These are phyloP conservation scores for Eilema caniola DNA, from an alignment of 2,888 invertebrate species.

Conservation along the genomic window DNA sequence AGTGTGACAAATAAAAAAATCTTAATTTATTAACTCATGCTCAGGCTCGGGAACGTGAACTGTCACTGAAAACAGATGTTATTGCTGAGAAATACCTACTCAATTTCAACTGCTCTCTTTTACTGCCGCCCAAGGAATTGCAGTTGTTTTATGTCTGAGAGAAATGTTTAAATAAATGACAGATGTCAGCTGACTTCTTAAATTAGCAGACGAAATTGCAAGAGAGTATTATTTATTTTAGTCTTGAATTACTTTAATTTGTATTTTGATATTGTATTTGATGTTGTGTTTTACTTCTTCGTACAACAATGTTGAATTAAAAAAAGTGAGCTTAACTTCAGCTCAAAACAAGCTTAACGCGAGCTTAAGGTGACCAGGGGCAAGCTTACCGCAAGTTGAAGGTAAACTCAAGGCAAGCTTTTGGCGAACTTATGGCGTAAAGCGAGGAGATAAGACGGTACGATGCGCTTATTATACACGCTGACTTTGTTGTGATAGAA, in stretches of 20 bases:
- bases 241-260: conserved; percentile 6
- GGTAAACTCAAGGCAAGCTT: too few relatives aligned
- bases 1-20: conserved; percentile 17
- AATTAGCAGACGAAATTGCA: conserved; percentile 34
- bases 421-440: background rate
- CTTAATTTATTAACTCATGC: conserved; percentile 26
- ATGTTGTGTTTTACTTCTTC: background rate
- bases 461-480: too few relatives aligned
- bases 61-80: conserved; percentile 48
- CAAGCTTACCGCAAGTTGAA: too few relatives aligned
- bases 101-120: conserved; percentile 36
- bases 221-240: conserved; percentile 14
- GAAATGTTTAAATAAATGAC: conserved; percentile 46
- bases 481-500: too few relatives aligned
- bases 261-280: background rate
- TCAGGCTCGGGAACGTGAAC: conserved; percentile 23
- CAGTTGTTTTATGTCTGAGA: conserved; percentile 50
- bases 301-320: too few relatives aligned
- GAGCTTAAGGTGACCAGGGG: too few relatives aligned
- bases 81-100: conserved; percentile 39
- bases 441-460: background rate
- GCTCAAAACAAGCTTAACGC: too few relatives aligned
- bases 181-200: conserved; percentile 40
- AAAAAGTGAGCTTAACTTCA: background rate
- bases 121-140: conserved; percentile 28